These are phyloP conservation scores for Meteorus sp. DNA, from an alignment of 1,140 invertebrate genomes.

Conservation along the genomic window DNA sequence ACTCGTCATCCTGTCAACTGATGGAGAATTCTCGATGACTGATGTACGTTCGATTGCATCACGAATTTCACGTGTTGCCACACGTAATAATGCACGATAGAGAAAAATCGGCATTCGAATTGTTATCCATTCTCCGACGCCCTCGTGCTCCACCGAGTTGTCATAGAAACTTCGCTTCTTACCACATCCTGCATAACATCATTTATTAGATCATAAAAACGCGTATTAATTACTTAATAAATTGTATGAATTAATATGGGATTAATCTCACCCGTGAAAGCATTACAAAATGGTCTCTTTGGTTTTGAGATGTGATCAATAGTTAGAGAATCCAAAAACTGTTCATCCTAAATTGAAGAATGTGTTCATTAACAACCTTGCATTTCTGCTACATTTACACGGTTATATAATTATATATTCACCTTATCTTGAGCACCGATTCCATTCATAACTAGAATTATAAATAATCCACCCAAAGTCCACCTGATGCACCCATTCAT, in stretches of 20 bases:
- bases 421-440: conserved; percentile 30
- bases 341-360: conserved; percentile 25
- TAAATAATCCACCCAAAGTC: conserved; percentile 23
- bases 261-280: conserved; percentile 39
- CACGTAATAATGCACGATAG: conserved; percentile 34
- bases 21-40: background rate
- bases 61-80: conserved; percentile 29
- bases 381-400: background rate
- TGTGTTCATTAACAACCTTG: background rate
- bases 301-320: conserved; percentile 28
- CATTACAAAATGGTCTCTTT: conserved; percentile 49
- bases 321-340: conserved; percentile 28
- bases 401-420: background rate
- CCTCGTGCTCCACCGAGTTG: conserved; percentile 6
- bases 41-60: conserved; percentile 23
- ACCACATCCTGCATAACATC: conserved; percentile 39
- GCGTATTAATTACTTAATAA: too few relatives aligned
- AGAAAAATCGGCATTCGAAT: conserved; percentile 34
- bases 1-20: conserved; percentile 5
- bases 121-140: conserved; percentile 12
- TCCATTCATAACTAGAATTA: conserved; percentile 19
- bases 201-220: background rate
- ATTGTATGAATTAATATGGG: background rate
- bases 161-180: conserved; percentile 36
- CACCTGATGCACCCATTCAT: conserved; percentile 30